A percentile compares a stretch with the other conserved stretches of the same genome.
phyloP scores from a whole-genome alignment of 2,888 invertebrate species.

The Drosophila peninsularis region DNA sequence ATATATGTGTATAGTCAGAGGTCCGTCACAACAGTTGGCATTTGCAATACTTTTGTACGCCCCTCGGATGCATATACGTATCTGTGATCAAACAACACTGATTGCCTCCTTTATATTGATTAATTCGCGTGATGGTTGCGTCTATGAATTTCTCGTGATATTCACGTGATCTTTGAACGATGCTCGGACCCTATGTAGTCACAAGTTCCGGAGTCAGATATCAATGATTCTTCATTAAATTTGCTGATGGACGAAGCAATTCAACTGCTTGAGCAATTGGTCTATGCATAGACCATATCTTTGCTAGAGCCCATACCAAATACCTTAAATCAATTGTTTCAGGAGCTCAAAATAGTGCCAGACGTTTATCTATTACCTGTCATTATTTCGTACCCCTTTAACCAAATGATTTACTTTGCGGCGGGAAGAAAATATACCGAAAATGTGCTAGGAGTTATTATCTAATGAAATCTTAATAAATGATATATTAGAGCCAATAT shows the following conservation, averaged over 20 bases:
- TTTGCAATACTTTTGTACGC: neutral
- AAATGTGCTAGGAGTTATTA: no score
- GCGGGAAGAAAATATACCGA: no score
- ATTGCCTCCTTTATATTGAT: slow-evolving; percentile 7
- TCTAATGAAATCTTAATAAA: no score
- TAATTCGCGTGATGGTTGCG: slow-evolving; percentile 1
- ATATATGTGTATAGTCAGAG: no score
- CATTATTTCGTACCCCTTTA: neutral
- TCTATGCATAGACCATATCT: neutral
- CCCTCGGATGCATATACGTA: no score
- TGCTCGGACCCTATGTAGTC: slow-evolving; percentile 4
- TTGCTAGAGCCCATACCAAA: neutral
- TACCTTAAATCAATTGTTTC: neutral
- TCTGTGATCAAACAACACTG: neutral
- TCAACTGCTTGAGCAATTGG: neutral
- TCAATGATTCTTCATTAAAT: slow-evolving; percentile 13
- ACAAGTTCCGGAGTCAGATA: slow-evolving; percentile 13
- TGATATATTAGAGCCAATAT: no score
- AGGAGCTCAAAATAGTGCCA: neutral
- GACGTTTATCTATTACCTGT: no score
- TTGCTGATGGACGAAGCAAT: neutral
- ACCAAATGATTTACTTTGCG: neutral
- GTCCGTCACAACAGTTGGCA: neutral
- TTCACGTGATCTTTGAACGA: slow-evolving; percentile 24
- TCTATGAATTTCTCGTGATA: slow-evolving; percentile 24